phyloP scores from a whole-genome alignment of 2,888 invertebrate genomes.

The Matsumyia berberina region DNA sequence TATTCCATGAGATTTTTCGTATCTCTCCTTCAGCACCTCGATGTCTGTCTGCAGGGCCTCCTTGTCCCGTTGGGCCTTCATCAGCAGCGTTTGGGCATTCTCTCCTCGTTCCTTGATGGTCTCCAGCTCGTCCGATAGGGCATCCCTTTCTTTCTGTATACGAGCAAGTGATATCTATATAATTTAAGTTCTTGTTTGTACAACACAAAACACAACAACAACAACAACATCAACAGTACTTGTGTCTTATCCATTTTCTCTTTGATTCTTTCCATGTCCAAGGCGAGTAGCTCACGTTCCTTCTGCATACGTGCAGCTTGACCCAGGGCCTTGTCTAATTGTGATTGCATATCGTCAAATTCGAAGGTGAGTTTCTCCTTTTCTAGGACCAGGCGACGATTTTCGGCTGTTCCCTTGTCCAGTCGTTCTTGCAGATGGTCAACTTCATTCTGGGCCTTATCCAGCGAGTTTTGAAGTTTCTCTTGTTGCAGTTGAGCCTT shows the following conservation, averaged over 20 bases:
- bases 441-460: conserved; percentile 95
- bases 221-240: conserved; percentile 85
- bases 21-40: conserved; percentile 93
- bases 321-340: conserved; percentile 95
- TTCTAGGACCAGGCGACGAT: conserved; percentile 90
- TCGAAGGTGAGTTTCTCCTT: conserved; percentile 96
- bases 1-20: conserved; percentile 93
- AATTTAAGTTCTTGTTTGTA: conserved; percentile 77
- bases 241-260: conserved; percentile 96
- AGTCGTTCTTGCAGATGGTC: conserved; percentile 95
- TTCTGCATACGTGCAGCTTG: conserved; percentile 95
- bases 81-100: conserved; percentile 91
- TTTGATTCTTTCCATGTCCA: conserved; percentile 93
- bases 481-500: conserved; percentile 96
- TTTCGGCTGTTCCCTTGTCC: conserved; percentile 92
- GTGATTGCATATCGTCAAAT: conserved; percentile 95
- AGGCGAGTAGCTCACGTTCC: conserved; percentile 93
- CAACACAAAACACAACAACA: conserved; percentile 78
- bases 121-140: conserved; percentile 91
- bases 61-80: conserved; percentile 92
- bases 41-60: conserved; percentile 94
- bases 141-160: conserved; percentile 95
- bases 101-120: conserved; percentile 93
- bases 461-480: conserved; percentile 94
- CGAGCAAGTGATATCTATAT: conserved; percentile 90